These are phyloP conservation scores for Tipula confusa DNA, from an alignment of 2,888 invertebrate species.

Conservation along the genomic window DNA sequence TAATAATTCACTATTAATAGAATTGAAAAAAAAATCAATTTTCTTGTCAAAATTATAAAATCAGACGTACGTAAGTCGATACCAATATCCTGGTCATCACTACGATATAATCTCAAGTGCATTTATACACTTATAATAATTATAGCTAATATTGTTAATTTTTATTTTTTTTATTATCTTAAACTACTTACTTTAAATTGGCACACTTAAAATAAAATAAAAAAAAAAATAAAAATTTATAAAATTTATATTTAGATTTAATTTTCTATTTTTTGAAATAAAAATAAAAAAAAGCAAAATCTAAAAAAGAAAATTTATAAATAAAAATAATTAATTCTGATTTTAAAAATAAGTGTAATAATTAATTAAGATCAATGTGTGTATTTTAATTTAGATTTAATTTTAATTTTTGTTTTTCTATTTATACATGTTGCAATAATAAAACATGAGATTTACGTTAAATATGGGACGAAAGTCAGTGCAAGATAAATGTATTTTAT, in stretches of 20 bases:
- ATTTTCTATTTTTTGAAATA: neutral
- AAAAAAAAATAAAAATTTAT: neutral
- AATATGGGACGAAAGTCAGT: neutral
- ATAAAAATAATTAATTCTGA: constrained; percentile 3
- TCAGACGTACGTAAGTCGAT: neutral
- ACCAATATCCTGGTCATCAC: neutral
- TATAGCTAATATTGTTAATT: neutral
- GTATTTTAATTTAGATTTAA: neutral
- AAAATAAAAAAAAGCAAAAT: neutral
- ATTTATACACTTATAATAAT: neutral
- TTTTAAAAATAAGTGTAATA: constrained; percentile 20
- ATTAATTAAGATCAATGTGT: constrained; percentile 6
- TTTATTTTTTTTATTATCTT: neutral
- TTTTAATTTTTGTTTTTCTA: neutral
- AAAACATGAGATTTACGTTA: neutral
- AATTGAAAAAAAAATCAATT: neutral
- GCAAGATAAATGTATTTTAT: neutral
- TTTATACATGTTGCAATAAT: neutral
- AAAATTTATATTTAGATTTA: neutral
- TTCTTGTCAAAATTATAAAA: neutral
- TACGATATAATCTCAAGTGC: neutral
- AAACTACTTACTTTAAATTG: neutral
- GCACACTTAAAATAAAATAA: neutral
- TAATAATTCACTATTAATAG: constrained; percentile 12
- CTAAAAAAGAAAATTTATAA: constrained; percentile 1